phyloP scores from a whole-genome alignment of 2,888 invertebrate genomes.

The Odontomyia ornata region DNA sequence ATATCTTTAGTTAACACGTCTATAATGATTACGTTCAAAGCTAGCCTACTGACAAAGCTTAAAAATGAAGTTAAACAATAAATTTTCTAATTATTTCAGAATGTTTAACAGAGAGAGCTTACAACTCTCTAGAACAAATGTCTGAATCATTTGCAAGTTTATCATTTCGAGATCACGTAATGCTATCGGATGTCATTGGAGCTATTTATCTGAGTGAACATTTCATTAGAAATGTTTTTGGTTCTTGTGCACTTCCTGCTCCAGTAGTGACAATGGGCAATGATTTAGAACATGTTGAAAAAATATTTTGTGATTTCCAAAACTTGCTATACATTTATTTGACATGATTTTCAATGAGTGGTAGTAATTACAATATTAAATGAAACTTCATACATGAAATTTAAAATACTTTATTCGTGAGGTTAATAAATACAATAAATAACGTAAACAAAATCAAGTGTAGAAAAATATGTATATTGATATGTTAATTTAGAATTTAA shows the following conservation, averaged over 20 bases:
- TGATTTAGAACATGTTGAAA: constrained; percentile 57
- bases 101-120: constrained; percentile 59
- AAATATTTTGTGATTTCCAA: constrained; percentile 56
- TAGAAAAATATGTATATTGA: no score
- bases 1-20: no score
- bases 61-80: no score
- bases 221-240: constrained; percentile 57
- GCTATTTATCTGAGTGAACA: constrained; percentile 60
- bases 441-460: no score
- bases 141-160: constrained; percentile 62
- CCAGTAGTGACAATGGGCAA: constrained; percentile 54
- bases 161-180: constrained; percentile 57
- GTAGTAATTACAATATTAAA: not conserved
- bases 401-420: no score
- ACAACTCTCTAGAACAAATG: constrained; percentile 57
- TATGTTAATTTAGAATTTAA: no score
- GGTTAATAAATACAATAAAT: constrained; percentile 15
- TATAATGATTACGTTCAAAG: no score
- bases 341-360: constrained; percentile 48
- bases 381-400: not conserved
- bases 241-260: constrained; percentile 54
- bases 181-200: constrained; percentile 57
- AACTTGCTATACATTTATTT: constrained; percentile 58
- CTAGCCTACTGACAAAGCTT: no score
- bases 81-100: constrained; percentile 54